Evolutionary conservation across 2,113 vertebrate species (phyloP).

Genomic region (human (Homo sapiens)): DNA sequence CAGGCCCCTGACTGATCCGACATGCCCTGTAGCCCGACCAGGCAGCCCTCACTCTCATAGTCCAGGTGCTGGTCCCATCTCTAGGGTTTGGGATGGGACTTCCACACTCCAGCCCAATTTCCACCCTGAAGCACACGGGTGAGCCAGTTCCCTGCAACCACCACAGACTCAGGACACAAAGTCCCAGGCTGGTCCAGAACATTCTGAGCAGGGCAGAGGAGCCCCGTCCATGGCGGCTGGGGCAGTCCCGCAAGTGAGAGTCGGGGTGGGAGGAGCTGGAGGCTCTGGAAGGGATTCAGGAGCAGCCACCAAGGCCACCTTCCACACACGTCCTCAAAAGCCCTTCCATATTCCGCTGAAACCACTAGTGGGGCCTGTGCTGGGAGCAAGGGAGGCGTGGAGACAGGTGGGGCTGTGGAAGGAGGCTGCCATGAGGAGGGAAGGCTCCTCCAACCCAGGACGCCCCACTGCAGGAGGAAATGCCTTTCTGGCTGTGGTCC

Average conservation of each 20-base stretch:
- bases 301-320: not conserved
- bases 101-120: not conserved
- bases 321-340: not conserved
- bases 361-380: not conserved
- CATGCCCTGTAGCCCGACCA: not conserved
- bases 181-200: not conserved
- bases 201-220: not conserved
- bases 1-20: not conserved
- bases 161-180: not conserved
- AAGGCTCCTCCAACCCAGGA: not conserved
- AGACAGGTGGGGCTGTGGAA: not conserved
- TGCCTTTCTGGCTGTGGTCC: not conserved
- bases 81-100: not conserved
- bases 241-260: no score
- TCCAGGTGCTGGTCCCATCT: rapidly evolving
- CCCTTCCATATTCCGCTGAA: not conserved
- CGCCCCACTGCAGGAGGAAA: not conserved
- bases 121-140: not conserved
- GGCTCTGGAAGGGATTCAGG: not conserved
- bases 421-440: not conserved
- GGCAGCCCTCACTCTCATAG: not conserved
- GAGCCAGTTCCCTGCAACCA: not conserved
- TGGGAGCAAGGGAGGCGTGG: not conserved
- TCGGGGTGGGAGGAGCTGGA: no score
- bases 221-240: no score